Percentiles rank a stretch among this genome's conserved stretches.
These are phyloP conservation scores for Halictus rubicundus DNA, from an alignment of 1,140 invertebrate genomes.

Conservation along the genomic window DNA sequence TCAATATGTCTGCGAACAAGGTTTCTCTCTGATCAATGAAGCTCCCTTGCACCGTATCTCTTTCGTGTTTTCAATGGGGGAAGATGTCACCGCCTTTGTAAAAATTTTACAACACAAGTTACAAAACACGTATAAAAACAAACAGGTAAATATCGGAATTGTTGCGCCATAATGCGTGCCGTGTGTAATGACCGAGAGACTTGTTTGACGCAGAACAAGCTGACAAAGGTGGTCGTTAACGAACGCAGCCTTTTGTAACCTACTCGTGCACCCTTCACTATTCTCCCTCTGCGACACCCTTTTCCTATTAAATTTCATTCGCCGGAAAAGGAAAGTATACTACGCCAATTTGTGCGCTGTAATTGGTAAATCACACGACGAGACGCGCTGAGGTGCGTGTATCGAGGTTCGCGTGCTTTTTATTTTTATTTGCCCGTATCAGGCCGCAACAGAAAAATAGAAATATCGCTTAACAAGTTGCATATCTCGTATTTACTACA, in stretches of 20 bases:
- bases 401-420: no score
- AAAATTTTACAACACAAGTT: neutral
- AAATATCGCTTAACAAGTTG: neutral
- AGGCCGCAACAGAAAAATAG: neutral
- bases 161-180: slow-evolving; percentile 8
- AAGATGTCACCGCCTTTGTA: neutral
- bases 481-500: neutral
- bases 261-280: no score
- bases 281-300: no score
- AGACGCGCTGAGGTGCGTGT: no score
- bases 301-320: slow-evolving; percentile 1
- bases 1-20: neutral
- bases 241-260: neutral
- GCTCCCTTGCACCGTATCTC: neutral
- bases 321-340: neutral
- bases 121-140: neutral
- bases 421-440: no score
- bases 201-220: neutral
- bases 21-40: no score
- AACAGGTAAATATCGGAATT: neutral
- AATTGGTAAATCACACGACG: no score
- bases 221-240: slow-evolving; percentile 2
- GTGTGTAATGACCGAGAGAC: neutral
- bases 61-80: neutral
- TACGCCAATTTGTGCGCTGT: no score